Conservation (phyloP, 2,888 invertebrate species). For the Electrophaes corylata region DNA sequence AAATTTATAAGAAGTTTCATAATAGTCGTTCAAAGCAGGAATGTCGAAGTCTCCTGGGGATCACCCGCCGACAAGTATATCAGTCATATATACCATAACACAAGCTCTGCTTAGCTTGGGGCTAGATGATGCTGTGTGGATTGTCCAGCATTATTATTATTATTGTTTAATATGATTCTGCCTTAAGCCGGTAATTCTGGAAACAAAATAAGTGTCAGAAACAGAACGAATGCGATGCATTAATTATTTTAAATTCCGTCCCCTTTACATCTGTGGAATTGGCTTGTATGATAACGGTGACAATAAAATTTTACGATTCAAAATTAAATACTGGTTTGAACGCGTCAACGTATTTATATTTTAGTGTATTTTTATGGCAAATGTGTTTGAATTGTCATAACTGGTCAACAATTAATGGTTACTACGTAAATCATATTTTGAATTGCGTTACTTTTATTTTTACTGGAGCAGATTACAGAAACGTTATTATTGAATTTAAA, state of each 20-base stretch:
- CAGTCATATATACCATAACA: no score
- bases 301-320: constrained; percentile 33
- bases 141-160: no score
- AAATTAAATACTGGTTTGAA: constrained; percentile 48
- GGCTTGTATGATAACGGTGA: constrained; percentile 26
- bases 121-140: no score
- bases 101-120: no score
- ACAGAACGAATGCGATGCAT: background rate
- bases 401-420: background rate
- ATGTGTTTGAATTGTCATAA: constrained; percentile 10
- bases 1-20: no score
- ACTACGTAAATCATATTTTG: background rate
- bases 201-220: background rate
- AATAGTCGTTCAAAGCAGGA: no score
- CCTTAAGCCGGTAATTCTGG: no score
- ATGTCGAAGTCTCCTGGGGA: no score
- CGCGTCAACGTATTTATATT: constrained; percentile 6
- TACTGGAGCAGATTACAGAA: background rate
- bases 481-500: background rate
- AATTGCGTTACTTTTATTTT: background rate
- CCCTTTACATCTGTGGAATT: constrained; percentile 26
- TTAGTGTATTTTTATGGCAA: constrained; percentile 10
- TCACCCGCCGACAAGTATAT: no score
- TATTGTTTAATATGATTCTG: no score
- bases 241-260: background rate